Evolutionary conservation across 2,888 invertebrate genomes (phyloP).

Genomic region (Oligia fasciuncula): DNA sequence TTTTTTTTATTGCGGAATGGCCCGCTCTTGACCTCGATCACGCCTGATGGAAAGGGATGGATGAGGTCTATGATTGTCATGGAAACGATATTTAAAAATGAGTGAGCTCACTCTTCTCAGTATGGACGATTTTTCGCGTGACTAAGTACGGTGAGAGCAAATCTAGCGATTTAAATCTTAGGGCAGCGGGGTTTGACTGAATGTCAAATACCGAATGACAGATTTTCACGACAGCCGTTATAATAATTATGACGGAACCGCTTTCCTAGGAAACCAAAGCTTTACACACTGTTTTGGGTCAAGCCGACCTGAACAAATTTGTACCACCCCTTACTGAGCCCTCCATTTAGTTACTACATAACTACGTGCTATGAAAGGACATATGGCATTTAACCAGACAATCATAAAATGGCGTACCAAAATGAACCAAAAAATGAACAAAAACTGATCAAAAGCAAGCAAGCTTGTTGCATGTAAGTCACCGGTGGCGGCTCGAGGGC

Average conservation of each 20-base stretch:
- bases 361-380: constrained; percentile 1
- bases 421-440: constrained; percentile 6
- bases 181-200: not conserved
- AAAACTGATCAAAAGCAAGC: constrained; percentile 10
- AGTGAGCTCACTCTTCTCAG: too few relatives aligned
- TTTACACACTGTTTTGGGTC: too few relatives aligned
- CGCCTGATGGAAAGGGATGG: too few relatives aligned
- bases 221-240: not conserved
- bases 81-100: too few relatives aligned
- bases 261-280: not conserved
- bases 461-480: not conserved
- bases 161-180: not conserved
- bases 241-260: not conserved
- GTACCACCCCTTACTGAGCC: too few relatives aligned
- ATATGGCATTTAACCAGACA: not conserved
- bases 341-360: not conserved
- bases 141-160: too few relatives aligned
- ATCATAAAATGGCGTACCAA: not conserved
- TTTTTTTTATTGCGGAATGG: too few relatives aligned
- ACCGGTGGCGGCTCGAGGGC: constrained; percentile 71
- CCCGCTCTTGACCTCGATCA: too few relatives aligned
- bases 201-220: not conserved
- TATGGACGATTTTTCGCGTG: too few relatives aligned
- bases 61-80: too few relatives aligned
- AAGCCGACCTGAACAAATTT: not conserved